Evolutionary conservation across 2,797 vertebrate genomes (phyloP).

Genomic region (Etheostoma nigrum): DNA sequence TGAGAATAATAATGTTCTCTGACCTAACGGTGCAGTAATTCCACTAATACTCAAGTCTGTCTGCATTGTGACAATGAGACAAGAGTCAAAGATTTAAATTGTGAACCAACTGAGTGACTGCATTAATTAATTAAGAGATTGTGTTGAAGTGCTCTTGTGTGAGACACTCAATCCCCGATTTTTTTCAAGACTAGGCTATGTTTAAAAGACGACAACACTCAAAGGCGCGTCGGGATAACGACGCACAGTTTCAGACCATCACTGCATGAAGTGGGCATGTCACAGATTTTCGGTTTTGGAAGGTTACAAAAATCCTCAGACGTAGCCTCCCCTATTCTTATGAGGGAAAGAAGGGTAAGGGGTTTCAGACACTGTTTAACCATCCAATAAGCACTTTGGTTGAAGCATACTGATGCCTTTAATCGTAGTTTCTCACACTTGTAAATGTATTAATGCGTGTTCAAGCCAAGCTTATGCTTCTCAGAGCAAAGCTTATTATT

Average conservation of each 20-base stretch:
- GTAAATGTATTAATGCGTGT: conserved; percentile 2
- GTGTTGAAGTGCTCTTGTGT: conserved; percentile 2
- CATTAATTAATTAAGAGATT: background rate
- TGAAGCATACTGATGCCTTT: background rate
- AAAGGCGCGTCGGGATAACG: too few relatives aligned
- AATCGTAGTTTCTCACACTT: background rate
- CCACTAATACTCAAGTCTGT: background rate
- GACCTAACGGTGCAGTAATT: background rate
- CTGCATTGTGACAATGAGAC: background rate
- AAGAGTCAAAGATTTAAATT: conserved; percentile 5
- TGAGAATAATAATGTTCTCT: background rate
- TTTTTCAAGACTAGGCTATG: background rate
- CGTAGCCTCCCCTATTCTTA: too few relatives aligned
- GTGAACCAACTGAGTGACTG: background rate
- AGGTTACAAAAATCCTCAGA: background rate
- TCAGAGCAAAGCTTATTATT: background rate
- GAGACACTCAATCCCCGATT: background rate
- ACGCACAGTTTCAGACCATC: background rate
- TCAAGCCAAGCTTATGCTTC: background rate
- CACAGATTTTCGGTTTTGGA: background rate
- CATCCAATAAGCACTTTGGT: background rate
- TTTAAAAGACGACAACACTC: background rate
- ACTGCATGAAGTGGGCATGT: background rate
- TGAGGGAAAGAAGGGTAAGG: background rate
- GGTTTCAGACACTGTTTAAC: background rate